These are phyloP conservation scores for Ceratotherium simum DNA, from an alignment of 2,113 vertebrate species.

Conservation along the genomic window DNA sequence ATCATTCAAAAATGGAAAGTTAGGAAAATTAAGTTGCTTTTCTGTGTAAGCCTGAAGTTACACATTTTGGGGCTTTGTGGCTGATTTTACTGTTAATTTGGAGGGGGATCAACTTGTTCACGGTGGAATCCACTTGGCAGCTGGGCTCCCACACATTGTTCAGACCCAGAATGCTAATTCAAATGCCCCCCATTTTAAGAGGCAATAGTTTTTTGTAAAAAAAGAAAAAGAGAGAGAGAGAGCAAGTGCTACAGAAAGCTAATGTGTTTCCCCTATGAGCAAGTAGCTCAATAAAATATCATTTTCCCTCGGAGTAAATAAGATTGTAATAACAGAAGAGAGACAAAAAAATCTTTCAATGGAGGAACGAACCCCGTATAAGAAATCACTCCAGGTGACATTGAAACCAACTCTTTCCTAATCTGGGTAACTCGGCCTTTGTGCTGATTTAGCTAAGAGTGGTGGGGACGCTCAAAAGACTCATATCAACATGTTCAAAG, in stretches of 20 bases:
- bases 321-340: conserved; percentile 58
- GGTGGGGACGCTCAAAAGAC: not conserved
- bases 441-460: conserved; percentile 63
- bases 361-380: conserved; percentile 52
- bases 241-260: conserved; percentile 18
- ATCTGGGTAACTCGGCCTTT: conserved; percentile 66
- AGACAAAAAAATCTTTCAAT: conserved; percentile 63
- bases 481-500: conserved; percentile 43
- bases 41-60: not conserved
- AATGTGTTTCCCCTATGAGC: conserved; percentile 52
- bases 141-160: too few relatives aligned
- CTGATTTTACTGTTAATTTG: not conserved
- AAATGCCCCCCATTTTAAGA: not conserved
- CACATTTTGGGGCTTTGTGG: not conserved
- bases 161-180: not conserved
- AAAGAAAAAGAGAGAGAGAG: not conserved
- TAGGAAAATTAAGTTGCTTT: not conserved
- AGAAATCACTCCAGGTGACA: conserved; percentile 46
- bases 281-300: conserved; percentile 41
- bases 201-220: conserved; percentile 14
- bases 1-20: not conserved
- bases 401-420: conserved; percentile 78
- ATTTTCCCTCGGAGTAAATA: conserved; percentile 36
- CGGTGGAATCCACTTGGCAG: not conserved
- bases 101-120: not conserved